Base-by-base conservation (phyloP, 2,113 vertebrate genomes). In the Merops nubicus region DNA sequence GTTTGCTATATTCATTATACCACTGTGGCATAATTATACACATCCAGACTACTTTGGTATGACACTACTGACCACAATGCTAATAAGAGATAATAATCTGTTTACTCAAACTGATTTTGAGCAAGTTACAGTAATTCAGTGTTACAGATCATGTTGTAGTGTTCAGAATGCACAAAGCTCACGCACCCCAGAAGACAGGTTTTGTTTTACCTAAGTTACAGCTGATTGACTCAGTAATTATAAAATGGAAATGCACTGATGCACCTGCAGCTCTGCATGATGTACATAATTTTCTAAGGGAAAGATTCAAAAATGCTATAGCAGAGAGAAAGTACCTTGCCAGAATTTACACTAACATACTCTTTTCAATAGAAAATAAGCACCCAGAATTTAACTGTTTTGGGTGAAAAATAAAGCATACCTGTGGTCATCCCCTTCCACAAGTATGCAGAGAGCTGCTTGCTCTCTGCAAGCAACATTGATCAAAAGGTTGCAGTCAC, bases 31-130 rank as follows among this genome's bases (percentile, higher is more conserved):
- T 72, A 88, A 92, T 91, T 81, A 93, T 43, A 89, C 43, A 83
- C 33, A 91, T 26, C 22, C 63, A 67, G 88, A 72, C 67, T 87
- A 56, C 85, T 95, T 94, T 91, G 50, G 76, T 96, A 38, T 69
- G 65, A 93, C 63, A 80, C 33, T 87, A 64, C 69, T 97, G 96
- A 92, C 95, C 95, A 94, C 67, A 56, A 74, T 82, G 73, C 43
- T 85, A 96, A 85, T 79, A 86, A 79, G 40, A 79, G 13, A 40
- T 36, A 96, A 84, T 25, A 96, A 95, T 83, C 76, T 75, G 48
- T 78, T 96, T 65, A 73, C 56, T 81, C 92, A 91, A 78, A 73
- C 50, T 75, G 48, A 88, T 95, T 93, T 90, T 93, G 73, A 74
- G 79, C 53, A 75, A 92, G 91, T 78, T 90, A 78, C 75, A 91